These are phyloP conservation scores for Nymphalis c-album DNA, from an alignment of 2,888 invertebrate genomes.

Conservation along the genomic window DNA sequence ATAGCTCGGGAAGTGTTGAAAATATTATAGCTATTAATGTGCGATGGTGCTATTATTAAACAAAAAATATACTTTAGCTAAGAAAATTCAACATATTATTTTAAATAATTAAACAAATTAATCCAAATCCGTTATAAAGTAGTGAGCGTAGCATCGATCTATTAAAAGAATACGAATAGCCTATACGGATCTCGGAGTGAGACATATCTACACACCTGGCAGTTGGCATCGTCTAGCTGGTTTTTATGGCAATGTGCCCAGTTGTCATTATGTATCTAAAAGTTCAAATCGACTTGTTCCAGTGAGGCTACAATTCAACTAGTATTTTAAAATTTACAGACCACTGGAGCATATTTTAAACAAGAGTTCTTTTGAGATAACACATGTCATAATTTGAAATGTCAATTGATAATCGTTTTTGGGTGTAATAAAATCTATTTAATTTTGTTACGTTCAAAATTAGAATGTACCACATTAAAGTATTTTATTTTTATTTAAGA, in stretches of 20 bases:
- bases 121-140: not conserved
- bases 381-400: no score
- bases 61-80: no score
- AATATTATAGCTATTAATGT: no score
- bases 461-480: no score
- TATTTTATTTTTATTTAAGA: no score
- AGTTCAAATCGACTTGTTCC: slow-evolving; percentile 14
- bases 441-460: no score
- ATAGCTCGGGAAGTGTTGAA: no score
- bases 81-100: no score
- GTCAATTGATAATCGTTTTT: no score
- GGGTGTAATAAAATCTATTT: no score
- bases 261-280: slow-evolving; percentile 23
- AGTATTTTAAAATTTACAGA: not conserved
- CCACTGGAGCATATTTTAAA: not conserved
- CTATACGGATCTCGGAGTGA: not conserved
- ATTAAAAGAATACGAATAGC: not conserved
- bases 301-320: slow-evolving; percentile 2
- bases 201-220: slow-evolving; percentile 12
- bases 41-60: no score
- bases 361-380: not conserved
- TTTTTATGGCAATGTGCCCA: slow-evolving; percentile 23
- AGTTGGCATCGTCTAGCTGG: slow-evolving; percentile 14
- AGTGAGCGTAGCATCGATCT: not conserved
- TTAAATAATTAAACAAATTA: no score